Percentiles rank a stretch among this genome's conserved stretches.
These are phyloP conservation scores for Corythornis leucogaster DNA, from an alignment of 2,797 vertebrate species.

Conservation along the genomic window DNA sequence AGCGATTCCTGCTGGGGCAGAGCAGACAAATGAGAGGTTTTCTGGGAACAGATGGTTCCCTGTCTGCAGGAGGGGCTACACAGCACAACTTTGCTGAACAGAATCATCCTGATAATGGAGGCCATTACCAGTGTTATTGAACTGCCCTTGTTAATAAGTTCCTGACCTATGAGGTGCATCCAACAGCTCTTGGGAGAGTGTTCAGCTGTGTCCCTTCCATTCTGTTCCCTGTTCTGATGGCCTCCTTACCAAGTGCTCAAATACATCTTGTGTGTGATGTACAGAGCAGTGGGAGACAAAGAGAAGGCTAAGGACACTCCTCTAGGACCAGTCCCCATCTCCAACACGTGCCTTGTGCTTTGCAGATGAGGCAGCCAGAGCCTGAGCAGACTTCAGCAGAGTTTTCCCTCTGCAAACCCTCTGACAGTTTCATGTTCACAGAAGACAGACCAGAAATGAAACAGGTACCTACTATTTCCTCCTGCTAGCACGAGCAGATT, in stretches of 20 bases:
- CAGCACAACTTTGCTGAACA: constrained; percentile 49
- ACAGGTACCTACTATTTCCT: background rate
- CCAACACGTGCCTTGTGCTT: accelerated
- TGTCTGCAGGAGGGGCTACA: constrained; percentile 43
- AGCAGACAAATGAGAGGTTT: constrained; percentile 58
- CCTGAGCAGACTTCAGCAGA: accelerated
- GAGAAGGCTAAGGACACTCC: background rate
- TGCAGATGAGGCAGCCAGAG: background rate
- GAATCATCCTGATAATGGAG: constrained; percentile 45
- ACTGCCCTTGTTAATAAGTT: constrained; percentile 53
- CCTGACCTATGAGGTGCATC: constrained; percentile 1
- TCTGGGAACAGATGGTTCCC: constrained; percentile 74
- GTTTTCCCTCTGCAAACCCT: background rate
- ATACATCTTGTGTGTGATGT: background rate
- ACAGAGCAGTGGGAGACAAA: background rate
- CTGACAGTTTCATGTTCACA: background rate
- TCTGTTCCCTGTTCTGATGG: background rate
- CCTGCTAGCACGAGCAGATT: background rate
- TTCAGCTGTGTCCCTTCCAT: background rate
- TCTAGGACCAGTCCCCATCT: background rate
- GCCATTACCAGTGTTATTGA: constrained; percentile 39
- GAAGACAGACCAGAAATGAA: background rate
- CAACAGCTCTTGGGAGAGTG: constrained; percentile 15
- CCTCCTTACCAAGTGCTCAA: background rate
- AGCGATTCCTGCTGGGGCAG: constrained; percentile 6